Evolutionary conservation across 2,797 vertebrate genomes (phyloP).

Genomic region (Melanotaenia pygmaea): DNA sequence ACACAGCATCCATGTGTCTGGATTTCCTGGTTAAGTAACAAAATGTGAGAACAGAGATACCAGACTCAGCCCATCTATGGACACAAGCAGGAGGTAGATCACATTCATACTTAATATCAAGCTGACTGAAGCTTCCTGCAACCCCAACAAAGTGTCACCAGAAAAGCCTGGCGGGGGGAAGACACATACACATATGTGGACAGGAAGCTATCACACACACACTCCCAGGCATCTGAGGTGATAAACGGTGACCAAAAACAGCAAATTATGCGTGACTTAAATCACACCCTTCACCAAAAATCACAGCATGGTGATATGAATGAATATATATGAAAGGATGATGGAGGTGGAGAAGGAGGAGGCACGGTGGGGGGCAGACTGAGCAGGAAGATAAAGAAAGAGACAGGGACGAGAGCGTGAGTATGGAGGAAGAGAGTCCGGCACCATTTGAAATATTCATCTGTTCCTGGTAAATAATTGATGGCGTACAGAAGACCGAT

Average conservation of each 20-base stretch:
- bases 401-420: conserved; percentile 43
- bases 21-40: neutral
- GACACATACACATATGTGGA: neutral
- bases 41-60: conserved; percentile 3
- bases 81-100: conserved; percentile 38
- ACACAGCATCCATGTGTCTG: neutral
- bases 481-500: conserved; percentile 64
- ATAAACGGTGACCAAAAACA: conserved; percentile 26
- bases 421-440: conserved; percentile 65
- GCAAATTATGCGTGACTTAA: conserved; percentile 23
- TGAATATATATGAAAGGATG: conserved; percentile 1
- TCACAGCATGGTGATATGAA: neutral
- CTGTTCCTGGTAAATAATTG: conserved; percentile 72
- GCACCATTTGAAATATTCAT: conserved; percentile 76
- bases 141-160: conserved; percentile 38
- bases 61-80: neutral
- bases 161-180: conserved; percentile 12
- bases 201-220: conserved; percentile 8
- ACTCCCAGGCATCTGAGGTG: conserved; percentile 3
- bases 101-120: conserved; percentile 59
- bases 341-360: conserved; percentile 1
- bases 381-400: conserved; percentile 27
- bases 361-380: conserved; percentile 15
- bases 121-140: conserved; percentile 28
- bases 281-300: conserved; percentile 7